Evolutionary conservation across 2,113 vertebrate genomes (phyloP).

Genomic region (Gobio gobio): DNA sequence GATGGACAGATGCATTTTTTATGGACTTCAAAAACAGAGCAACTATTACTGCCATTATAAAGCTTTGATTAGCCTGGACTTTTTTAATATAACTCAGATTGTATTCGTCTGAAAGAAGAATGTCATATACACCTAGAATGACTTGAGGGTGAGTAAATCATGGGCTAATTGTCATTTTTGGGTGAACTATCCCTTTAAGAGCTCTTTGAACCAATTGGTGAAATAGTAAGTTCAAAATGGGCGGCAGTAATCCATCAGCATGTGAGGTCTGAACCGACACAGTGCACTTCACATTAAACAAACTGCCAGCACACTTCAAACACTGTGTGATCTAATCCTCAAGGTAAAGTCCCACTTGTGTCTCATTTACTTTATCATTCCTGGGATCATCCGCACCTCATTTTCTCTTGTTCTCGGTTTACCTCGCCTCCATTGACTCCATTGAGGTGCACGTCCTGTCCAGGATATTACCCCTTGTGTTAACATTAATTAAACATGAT

Average conservation of each 20-base stretch:
- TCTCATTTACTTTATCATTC: conserved; percentile 31
- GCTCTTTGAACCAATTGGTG: background rate
- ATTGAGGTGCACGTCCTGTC: conserved; percentile 57
- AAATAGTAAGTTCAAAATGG: conserved; percentile 20
- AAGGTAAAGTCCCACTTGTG: conserved; percentile 16
- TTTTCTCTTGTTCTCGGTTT: conserved; percentile 43
- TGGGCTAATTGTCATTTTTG: too few relatives aligned
- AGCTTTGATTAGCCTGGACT: too few relatives aligned
- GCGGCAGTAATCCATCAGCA: conserved; percentile 7
- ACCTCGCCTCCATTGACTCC: conserved; percentile 49
- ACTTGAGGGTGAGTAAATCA: too few relatives aligned
- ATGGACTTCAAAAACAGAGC: too few relatives aligned
- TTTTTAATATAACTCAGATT: too few relatives aligned
- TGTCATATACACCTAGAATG: too few relatives aligned
- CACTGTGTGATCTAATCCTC: conserved; percentile 35
- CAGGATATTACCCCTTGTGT: conserved; percentile 70
- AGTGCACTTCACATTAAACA: conserved; percentile 23
- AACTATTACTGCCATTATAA: too few relatives aligned
- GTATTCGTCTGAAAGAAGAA: too few relatives aligned
- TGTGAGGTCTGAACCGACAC: conserved; percentile 30
- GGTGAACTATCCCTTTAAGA: background rate
- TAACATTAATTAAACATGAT: conserved; percentile 69
- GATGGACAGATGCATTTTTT: too few relatives aligned
- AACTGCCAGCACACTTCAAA: conserved; percentile 28
- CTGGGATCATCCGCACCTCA: background rate